phyloP scores from a whole-genome alignment of 2,888 invertebrate species.

The Galerucella nymphaeae region DNA sequence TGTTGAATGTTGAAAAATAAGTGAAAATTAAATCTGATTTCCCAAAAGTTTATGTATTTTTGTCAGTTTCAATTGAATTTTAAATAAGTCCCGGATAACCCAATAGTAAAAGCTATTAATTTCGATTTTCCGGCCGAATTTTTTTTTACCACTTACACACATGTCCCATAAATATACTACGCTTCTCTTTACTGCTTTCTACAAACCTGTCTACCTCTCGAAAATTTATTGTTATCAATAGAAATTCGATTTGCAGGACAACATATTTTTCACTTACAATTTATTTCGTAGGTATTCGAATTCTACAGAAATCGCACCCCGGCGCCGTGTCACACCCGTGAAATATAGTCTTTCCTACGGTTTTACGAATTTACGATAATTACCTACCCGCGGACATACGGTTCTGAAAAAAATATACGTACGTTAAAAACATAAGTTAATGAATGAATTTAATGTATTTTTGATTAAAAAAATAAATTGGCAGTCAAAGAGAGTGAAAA shows the following conservation, averaged over 20 bases:
- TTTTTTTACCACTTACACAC: slow-evolving; percentile 32
- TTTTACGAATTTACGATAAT: slow-evolving; percentile 15
- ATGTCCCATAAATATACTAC: slow-evolving; percentile 49
- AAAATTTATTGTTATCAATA: slow-evolving; percentile 62
- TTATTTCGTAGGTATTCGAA: slow-evolving; percentile 56
- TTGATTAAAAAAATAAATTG: too few relatives aligned
- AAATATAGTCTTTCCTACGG: slow-evolving; percentile 49
- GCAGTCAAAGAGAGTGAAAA: too few relatives aligned
- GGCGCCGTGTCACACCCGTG: slow-evolving; percentile 56
- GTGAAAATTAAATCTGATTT: too few relatives aligned
- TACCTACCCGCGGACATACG: slow-evolving; percentile 1
- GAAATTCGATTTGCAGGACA: slow-evolving; percentile 49
- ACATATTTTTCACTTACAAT: slow-evolving; percentile 52
- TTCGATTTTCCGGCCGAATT: slow-evolving; percentile 24
- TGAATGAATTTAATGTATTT: too few relatives aligned
- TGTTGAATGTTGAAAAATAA: too few relatives aligned
- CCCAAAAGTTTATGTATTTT: background rate
- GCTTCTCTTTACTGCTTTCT: slow-evolving; percentile 46
- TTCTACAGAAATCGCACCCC: slow-evolving; percentile 58
- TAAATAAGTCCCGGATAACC: slow-evolving; percentile 36
- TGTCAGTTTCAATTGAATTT: background rate
- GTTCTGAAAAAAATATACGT: too few relatives aligned
- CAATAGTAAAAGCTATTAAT: slow-evolving; percentile 44
- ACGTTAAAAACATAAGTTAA: too few relatives aligned
- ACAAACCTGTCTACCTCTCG: slow-evolving; percentile 42